A percentile compares a stretch with the other conserved stretches of the same genome.
These are phyloP conservation scores for Colostygia pectinataria DNA, from an alignment of 2,888 invertebrate genomes.

Conservation along the genomic window DNA sequence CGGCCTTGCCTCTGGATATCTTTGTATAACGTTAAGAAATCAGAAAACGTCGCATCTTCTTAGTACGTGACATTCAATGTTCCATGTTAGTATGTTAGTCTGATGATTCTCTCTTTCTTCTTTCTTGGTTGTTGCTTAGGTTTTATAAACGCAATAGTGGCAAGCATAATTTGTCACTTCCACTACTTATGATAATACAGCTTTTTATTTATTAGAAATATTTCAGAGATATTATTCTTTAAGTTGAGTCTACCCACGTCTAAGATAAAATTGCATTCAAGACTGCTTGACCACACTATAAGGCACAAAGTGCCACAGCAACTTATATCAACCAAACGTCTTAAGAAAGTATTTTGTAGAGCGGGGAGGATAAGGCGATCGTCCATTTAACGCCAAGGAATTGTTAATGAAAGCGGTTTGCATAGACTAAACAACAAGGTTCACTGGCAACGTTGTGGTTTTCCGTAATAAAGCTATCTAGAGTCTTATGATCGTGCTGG, in stretches of 20 bases:
- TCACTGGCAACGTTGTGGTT: conserved; percentile 1
- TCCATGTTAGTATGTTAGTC: too few relatives aligned
- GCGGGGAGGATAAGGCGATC: background rate
- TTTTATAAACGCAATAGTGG: too few relatives aligned
- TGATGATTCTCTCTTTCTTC: too few relatives aligned
- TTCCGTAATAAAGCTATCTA: conserved; percentile 1
- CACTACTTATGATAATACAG: too few relatives aligned
- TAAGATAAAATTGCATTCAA: too few relatives aligned
- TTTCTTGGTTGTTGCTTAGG: too few relatives aligned
- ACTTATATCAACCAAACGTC: background rate
- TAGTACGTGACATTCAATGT: background rate
- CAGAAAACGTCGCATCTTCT: background rate
- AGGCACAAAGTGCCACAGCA: too few relatives aligned
- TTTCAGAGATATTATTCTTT: too few relatives aligned
- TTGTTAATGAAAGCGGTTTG: conserved; percentile 1
- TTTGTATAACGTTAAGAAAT: conserved; percentile 5
- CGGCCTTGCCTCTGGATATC: conserved; percentile 11
- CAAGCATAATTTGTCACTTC: too few relatives aligned
- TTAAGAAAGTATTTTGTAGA: background rate
- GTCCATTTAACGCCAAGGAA: background rate
- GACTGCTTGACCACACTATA: too few relatives aligned
- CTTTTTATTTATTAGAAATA: too few relatives aligned
- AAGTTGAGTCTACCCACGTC: too few relatives aligned
- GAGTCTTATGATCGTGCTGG: background rate
- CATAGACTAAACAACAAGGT: conserved; percentile 6